Conservation (phyloP, 2,888 invertebrate species). For the Eucriotettix oculatus region DNA sequence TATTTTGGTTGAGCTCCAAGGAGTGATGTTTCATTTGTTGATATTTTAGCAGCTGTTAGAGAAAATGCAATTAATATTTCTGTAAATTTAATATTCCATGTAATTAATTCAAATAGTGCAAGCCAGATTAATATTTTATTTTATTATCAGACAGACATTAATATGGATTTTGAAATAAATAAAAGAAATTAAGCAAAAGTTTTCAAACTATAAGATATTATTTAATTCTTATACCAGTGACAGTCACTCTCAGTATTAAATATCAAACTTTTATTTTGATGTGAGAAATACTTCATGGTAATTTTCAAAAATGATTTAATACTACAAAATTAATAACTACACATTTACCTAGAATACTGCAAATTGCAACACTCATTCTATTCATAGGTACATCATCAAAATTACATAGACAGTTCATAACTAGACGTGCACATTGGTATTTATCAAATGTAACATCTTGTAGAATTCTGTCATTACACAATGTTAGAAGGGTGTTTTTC, state of each 20-base stretch:
- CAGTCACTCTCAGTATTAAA: neutral
- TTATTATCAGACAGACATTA: too few species aligned
- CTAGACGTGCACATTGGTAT: conserved; percentile 48
- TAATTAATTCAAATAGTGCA: neutral
- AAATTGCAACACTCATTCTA: conserved; percentile 64
- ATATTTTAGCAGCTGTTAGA: conserved; percentile 33
- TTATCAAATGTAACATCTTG: conserved; percentile 47
- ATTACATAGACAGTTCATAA: conserved; percentile 50
- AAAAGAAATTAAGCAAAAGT: neutral
- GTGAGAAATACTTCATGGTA: neutral
- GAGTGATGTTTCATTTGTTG: conserved; percentile 47
- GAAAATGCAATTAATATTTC: neutral
- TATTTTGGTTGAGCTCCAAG: conserved; percentile 47
- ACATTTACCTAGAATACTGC: conserved; percentile 42
- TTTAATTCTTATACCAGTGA: neutral
- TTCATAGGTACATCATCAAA: conserved; percentile 54
- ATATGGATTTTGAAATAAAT: neutral
- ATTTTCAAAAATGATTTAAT: too few species aligned
- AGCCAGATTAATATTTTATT: too few species aligned
- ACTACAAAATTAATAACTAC: too few species aligned
- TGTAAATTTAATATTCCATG: neutral
- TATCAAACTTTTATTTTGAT: neutral
- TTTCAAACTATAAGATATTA: neutral
- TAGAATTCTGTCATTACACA: conserved; percentile 60
- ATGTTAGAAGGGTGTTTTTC: conserved; percentile 52